Evolutionary conservation across 2,888 invertebrate genomes (phyloP), one percentile per base, ranked within the genome.

Genomic region (Yponomeuta sedellus): DNA sequence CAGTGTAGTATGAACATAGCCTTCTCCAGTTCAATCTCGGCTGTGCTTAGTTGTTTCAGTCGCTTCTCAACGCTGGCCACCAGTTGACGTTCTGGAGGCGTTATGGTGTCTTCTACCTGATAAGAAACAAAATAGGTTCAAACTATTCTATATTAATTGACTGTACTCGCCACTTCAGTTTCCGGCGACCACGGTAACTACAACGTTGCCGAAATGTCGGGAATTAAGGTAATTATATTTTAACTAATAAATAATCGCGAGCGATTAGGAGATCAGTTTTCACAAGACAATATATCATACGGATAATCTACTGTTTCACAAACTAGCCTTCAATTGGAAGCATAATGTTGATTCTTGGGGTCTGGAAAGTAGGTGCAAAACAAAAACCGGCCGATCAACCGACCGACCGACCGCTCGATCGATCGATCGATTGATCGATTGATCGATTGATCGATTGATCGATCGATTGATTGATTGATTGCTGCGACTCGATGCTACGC

Each of bases 91-190:
- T 98, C 98, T 0, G 97, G 96, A 0, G 97, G 97, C 0, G 97
- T 97, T 67, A 98, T 93, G 74, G 97, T 96, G 79, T 97, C 97
- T 77, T 96, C 94, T 69, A 97, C 95, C 95, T 95, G 81, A 52
- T 52, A 52, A 52, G 12, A 12, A 69, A 73, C 4, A 56, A 10
- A 19, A 61, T 11, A 40, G 25, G 16, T 52, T 52, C n/a, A n/a
- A 52, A 52, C 44, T 16, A 28, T 4, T 28, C 2, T 5, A 4
- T 28, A 4, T 28, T 28, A 2, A 28, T 2, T 28, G 28, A 2
- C 28, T 28, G 5, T 4, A 28, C 5, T 2, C n/a, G n/a, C n/a
- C n/a, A n/a, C n/a, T n/a, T n/a, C n/a, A n/a, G n/a, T n/a, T n/a
- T n/a, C n/a, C n/a, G n/a, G n/a, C n/a, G n/a, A n/a, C n/a, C n/a